Conservation (phyloP, 2,113 vertebrate genomes). For the Merops nubicus region DNA sequence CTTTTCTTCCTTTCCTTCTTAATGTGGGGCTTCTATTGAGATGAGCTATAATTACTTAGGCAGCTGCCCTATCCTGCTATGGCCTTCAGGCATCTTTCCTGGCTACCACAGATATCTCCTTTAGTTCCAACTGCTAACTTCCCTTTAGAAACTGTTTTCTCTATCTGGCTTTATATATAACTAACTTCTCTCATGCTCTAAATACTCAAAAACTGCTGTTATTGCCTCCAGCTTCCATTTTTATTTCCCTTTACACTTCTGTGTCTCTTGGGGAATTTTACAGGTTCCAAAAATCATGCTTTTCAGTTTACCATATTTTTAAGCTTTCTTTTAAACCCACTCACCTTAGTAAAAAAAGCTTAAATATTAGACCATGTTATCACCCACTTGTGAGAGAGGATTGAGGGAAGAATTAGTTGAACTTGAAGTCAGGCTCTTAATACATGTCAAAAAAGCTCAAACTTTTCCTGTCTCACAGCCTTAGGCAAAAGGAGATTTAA, state of each 20-base stretch:
- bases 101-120: background rate
- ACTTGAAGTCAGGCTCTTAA: conserved; percentile 19
- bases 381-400: conserved; percentile 8
- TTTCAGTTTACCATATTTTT: conserved; percentile 40
- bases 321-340: conserved; percentile 27
- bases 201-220: conserved; percentile 48
- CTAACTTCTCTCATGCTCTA: conserved; percentile 49
- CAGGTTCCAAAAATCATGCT: background rate
- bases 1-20: background rate
- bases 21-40: background rate
- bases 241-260: conserved; percentile 26
- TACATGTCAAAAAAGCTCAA: background rate
- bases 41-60: background rate
- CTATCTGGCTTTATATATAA: conserved; percentile 22
- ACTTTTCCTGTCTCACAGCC: background rate
- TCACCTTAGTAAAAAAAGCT: background rate
- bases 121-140: conserved; percentile 23
- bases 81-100: conserved; percentile 39
- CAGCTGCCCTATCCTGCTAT: background rate
- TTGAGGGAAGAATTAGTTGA: conserved; percentile 34
- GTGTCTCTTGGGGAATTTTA: background rate
- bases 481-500: conserved; percentile 18
- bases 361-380: conserved; percentile 23
- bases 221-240: conserved; percentile 24
- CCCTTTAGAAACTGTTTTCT: conserved; percentile 43